Evolutionary conservation across 2,888 invertebrate genomes (phyloP), one percentile per base, ranked within the genome.

Genomic region (Lypha dubia): DNA sequence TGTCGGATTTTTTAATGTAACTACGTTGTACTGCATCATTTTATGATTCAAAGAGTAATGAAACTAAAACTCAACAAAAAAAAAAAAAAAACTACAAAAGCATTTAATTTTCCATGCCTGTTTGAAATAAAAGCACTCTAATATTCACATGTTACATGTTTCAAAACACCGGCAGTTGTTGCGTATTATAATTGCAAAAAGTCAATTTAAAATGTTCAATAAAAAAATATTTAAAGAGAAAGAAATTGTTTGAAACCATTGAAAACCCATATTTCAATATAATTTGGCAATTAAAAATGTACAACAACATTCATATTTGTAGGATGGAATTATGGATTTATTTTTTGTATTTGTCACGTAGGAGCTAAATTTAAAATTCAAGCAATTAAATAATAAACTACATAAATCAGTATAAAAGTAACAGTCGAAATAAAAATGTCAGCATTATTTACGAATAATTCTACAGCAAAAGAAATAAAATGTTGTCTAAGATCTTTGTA

Each of bases 311-410:
- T 58, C 28, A 41, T 44, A 32, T 35, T 71, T 68, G 60, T 68
- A 51, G 76, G 63, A 51, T 63, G 74, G 41, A 13, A 74, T 35
- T 75, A 53, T 79, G 79, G 65, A 62, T 60, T 44, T 60, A 53
- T 84, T 80, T 28, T 38, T 38, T 28, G 65, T 41, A n/a, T 86
- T 86, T 83, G 88, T 88, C 88, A 88, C 88, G 88, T 88, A 88
- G 80, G 71, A 73, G 56, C 28, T 49, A 22, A 58, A 76, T 73
- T 5, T 46, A 41, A 58, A 77, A 51, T 51, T 58, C 3, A 67
- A 46, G 24, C 28, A 28, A 35, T 79, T 60, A 46, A 67, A 76
- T 67, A 17, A 49, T 11, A 41, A 70, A 49, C 76, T 84, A 17
- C 17, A 46, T n/a, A n/a, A n/a, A n/a, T n/a, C 5, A 17, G 17